phyloP scores from a whole-genome alignment of 2,797 vertebrate genomes.

The Tarsius wallacei region DNA sequence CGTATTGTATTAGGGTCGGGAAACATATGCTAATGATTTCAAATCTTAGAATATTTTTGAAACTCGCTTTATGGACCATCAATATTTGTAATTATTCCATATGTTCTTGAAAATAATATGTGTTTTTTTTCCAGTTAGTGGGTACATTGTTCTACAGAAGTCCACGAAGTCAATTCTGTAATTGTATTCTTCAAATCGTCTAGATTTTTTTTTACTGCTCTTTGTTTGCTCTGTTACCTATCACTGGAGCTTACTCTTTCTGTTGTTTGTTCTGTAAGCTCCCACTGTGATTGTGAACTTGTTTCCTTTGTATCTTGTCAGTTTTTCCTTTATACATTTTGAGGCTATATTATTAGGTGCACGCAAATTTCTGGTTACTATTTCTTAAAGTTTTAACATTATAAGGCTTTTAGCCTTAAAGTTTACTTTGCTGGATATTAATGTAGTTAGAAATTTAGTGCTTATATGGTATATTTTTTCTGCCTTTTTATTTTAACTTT shows the following conservation, averaged over 20 bases:
- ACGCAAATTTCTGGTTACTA: neutral
- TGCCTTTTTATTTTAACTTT: neutral
- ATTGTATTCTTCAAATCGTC: neutral
- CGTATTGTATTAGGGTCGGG: neutral
- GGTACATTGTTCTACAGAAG: neutral
- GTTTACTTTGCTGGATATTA: neutral
- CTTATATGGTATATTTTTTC: neutral
- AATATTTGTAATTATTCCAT: neutral
- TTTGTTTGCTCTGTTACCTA: neutral
- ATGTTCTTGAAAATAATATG: neutral
- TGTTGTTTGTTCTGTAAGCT: neutral
- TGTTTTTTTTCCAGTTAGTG: neutral
- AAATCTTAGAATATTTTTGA: neutral
- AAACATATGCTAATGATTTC: neutral
- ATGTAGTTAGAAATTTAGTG: neutral
- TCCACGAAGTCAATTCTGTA: neutral
- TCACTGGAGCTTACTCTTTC: neutral
- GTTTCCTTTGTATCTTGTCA: neutral
- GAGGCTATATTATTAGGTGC: neutral
- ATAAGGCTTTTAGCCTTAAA: slow-evolving; percentile 21
- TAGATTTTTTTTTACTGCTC: neutral
- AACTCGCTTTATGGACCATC: neutral
- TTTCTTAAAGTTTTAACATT: slow-evolving; percentile 10
- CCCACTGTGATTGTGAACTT: neutral
- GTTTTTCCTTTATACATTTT: neutral